Evolutionary conservation across 2,113 vertebrate genomes (phyloP).

Genomic region (Amblyornis subalaris): DNA sequence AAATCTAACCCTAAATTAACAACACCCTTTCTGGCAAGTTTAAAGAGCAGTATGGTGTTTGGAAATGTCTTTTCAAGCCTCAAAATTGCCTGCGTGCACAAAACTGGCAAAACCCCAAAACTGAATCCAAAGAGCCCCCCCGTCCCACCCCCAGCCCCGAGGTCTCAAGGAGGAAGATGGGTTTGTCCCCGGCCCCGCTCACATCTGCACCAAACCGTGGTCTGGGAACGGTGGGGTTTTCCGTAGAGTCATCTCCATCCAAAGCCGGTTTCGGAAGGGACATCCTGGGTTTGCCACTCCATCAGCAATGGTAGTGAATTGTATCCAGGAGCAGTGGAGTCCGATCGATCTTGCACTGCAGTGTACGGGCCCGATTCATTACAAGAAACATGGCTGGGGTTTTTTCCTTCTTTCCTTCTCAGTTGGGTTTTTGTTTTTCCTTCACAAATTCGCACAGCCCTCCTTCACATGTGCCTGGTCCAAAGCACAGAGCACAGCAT

Average conservation of each 20-base stretch:
- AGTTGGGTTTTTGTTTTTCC: neutral
- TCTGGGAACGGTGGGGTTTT: conserved; percentile 12
- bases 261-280: conserved; percentile 34
- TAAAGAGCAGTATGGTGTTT: conserved; percentile 82
- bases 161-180: conserved; percentile 20
- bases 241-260: conserved; percentile 66
- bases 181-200: neutral
- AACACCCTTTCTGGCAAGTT: conserved; percentile 78
- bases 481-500: neutral
- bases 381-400: conserved; percentile 38
- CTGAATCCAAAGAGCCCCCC: neutral
- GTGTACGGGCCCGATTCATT: conserved; percentile 54
- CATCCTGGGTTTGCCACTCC: conserved; percentile 68
- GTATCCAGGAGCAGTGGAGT: conserved; percentile 63
- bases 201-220: neutral
- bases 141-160: neutral
- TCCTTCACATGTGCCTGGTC: neutral
- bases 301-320: conserved; percentile 75
- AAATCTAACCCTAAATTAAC: conserved; percentile 77
- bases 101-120: conserved; percentile 40
- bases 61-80: conserved; percentile 49
- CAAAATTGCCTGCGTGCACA: conserved; percentile 45
- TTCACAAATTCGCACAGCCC: neutral
- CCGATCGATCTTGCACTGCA: neutral
- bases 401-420: neutral